A percentile compares a stretch with the other conserved stretches of the same genome.
These are phyloP conservation scores for Meandrina meandrites DNA, from an alignment of 92 coral and sea anemone genomes.

Conservation along the genomic window DNA sequence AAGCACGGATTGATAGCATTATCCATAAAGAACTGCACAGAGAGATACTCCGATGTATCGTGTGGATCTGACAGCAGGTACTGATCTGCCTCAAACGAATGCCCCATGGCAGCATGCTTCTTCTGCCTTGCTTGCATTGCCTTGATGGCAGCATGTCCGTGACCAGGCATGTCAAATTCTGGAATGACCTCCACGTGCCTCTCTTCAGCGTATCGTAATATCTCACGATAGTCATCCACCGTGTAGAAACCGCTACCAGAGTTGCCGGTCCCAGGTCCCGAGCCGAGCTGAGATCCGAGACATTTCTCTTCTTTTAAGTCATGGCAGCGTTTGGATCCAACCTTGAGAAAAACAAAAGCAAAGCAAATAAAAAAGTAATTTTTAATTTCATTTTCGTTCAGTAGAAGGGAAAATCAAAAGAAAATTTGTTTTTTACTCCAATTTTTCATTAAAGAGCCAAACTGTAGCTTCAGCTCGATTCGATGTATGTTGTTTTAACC, in stretches of 20 bases:
- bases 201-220: constrained; percentile 78
- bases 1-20: constrained; percentile 97
- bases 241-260: constrained; percentile 92
- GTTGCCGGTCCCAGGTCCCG: constrained; percentile 88
- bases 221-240: constrained; percentile 86
- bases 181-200: constrained; percentile 92
- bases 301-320: constrained; percentile 81
- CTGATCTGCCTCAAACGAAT: constrained; percentile 64
- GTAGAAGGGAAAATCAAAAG: too few species aligned
- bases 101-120: constrained; percentile 69
- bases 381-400: neutral
- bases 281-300: constrained; percentile 92
- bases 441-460: neutral
- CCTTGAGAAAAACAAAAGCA: constrained; percentile 25
- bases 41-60: constrained; percentile 87
- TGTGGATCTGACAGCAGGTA: constrained; percentile 81
- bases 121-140: constrained; percentile 87
- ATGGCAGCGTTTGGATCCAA: constrained; percentile 86
- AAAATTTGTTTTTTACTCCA: neutral
- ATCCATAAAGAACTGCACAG: constrained; percentile 92
- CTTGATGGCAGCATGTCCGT: constrained; percentile 93
- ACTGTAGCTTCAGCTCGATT: neutral
- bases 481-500: neutral
- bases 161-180: constrained; percentile 99
- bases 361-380: too few species aligned